Conservation (phyloP, 2,888 invertebrate species). For the Busseola fusca region DNA sequence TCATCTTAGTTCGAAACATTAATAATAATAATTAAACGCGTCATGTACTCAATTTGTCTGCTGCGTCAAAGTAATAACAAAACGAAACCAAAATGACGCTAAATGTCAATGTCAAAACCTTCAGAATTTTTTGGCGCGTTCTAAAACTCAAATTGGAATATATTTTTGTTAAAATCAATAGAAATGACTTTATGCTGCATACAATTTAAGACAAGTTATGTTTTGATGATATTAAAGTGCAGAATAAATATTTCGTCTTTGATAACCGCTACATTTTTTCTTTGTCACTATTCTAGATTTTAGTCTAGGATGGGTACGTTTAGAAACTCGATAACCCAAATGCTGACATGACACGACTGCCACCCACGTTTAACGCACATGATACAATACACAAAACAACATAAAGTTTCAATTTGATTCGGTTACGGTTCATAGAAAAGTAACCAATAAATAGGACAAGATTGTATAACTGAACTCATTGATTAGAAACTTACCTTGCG, state of each 20-base stretch:
- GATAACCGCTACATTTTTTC: background rate
- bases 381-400: slow-evolving; percentile 7
- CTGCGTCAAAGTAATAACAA: slow-evolving; percentile 25
- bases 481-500: slow-evolving; percentile 12
- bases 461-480: slow-evolving; percentile 8
- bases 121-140: background rate
- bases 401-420: slow-evolving; percentile 24
- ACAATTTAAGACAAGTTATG: background rate
- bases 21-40: background rate
- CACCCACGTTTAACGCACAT: slow-evolving; percentile 22
- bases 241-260: background rate
- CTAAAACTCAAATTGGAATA: slow-evolving; percentile 4
- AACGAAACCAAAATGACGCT: slow-evolving; percentile 24
- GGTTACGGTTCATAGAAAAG: slow-evolving; percentile 13
- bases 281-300: background rate
- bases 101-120: slow-evolving; percentile 29
- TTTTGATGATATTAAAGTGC: too few relatives aligned
- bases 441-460: slow-evolving; percentile 34
- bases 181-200: background rate
- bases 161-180: rapidly evolving
- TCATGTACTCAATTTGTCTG: background rate
- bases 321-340: slow-evolving; percentile 18
- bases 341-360: slow-evolving; percentile 11
- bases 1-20: too few relatives aligned
- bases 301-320: slow-evolving; percentile 17